Base-by-base conservation (phyloP, 2,113 vertebrate species). In the Brachionichthys hirsutus region DNA sequence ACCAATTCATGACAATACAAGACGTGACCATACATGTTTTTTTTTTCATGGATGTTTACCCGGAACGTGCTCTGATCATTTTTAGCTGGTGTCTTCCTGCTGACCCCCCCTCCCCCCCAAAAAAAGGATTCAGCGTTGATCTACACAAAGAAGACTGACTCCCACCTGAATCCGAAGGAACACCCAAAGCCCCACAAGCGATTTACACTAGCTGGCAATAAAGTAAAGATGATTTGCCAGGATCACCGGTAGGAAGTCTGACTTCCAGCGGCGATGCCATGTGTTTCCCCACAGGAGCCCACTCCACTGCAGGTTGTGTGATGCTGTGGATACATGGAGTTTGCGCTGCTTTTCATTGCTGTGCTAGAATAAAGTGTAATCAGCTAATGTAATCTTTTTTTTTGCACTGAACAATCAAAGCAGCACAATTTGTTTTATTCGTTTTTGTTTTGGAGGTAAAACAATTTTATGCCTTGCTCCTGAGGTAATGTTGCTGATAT, bases 201-300 rank as follows among this genome's bases (percentile, higher is more conserved):
- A 45, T 52, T 45, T 36, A 67, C 20, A 55, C 18, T 9, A 41
- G 22, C 13, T 16, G 4, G 6, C 40, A 45, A n/a, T n/a, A n/a
- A 52, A 47, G 41, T 34, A 9, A 42, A 45, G 30, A 18, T 5
- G 8, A 1, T 36, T 54, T 42, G 12, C n/a, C 2, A 22, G 24
- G 16, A 49, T 14, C 19, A 18, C 36, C 22, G 14, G 12, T 57
- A 53, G 22, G 42, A 52, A 30, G 51, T 56, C 30, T 60, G 11
- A 35, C 18, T 59, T 54, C 54, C 18, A 45, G 18, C 12, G 17
- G 36, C 22, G 50, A 41, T 19, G 41, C 34, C 48, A 56, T 60
- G 54, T 47, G 64, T 36, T 58, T 16, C 18, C 38, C 14, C 52
- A 62, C 15, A 55, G 50, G 48, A 14, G 10, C 2, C 14, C 15